Evolutionary conservation across 2,797 vertebrate species (phyloP).

Genomic region (Sebastes trivittatus): DNA sequence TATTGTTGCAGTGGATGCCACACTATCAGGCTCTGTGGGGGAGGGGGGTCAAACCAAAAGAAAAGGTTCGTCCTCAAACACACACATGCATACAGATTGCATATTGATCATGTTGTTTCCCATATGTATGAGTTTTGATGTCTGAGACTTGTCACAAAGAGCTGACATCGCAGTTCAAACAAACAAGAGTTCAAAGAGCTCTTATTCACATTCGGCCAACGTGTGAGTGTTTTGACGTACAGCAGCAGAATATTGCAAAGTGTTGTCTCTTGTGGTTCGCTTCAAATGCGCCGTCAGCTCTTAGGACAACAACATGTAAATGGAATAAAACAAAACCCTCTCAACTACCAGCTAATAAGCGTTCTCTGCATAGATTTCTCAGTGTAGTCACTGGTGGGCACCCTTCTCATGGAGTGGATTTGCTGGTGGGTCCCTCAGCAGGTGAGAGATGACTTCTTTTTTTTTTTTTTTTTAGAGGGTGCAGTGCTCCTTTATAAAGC

Average conservation of each 20-base stretch:
- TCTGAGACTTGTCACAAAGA: constrained; percentile 32
- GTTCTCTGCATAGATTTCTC: constrained; percentile 76
- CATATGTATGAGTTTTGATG: constrained; percentile 24
- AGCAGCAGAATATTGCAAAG: constrained; percentile 49
- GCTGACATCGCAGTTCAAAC: constrained; percentile 51
- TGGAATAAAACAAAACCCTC: constrained; percentile 29
- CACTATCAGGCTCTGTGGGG: constrained; percentile 54
- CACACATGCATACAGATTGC: constrained; percentile 74
- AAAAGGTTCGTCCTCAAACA: constrained; percentile 51
- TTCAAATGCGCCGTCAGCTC: constrained; percentile 45
- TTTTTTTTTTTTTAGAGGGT: constrained; percentile 21
- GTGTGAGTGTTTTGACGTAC: constrained; percentile 21
- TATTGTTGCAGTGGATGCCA: constrained; percentile 62
- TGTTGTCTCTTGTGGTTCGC: constrained; percentile 18
- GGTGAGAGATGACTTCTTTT: constrained; percentile 37
- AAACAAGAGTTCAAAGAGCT: constrained; percentile 38
- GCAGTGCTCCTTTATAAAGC: constrained; percentile 30
- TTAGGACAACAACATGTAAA: constrained; percentile 17
- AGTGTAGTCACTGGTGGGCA: constrained; percentile 58
- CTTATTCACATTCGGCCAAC: constrained; percentile 44
- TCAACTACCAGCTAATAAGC: constrained; percentile 38
- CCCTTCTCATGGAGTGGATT: constrained; percentile 56
- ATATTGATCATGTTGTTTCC: constrained; percentile 70
- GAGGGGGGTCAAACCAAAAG: constrained; percentile 32
- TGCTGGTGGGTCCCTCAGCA: constrained; percentile 71